Conservation (phyloP, 2,888 invertebrate species). For the Schizotus pectinicornis region DNA sequence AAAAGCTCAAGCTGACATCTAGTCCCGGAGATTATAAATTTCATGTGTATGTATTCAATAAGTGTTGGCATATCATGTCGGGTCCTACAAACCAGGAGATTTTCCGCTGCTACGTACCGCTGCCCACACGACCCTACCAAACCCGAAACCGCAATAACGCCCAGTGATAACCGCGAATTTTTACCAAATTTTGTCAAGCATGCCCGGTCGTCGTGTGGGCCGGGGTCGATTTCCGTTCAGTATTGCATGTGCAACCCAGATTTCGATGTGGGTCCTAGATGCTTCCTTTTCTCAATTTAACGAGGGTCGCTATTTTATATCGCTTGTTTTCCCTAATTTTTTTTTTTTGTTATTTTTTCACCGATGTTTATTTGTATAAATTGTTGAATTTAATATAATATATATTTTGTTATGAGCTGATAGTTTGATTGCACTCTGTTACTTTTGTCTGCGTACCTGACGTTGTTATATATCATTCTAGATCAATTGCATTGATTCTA, state of each 20-base stretch:
- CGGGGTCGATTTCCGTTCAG: conserved; percentile 45
- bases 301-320: conserved; percentile 49
- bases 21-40: conserved; percentile 53
- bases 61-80: conserved; percentile 58
- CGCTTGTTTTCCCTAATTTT: conserved; percentile 49
- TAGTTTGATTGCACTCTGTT: conserved; percentile 50
- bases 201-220: conserved; percentile 35
- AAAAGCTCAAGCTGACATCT: conserved; percentile 60
- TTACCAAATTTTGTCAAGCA: conserved; percentile 29
- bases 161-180: not conserved
- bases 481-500: conserved; percentile 36
- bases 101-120: not conserved
- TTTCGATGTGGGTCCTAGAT: conserved; percentile 52
- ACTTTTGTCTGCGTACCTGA: conserved; percentile 51
- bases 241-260: conserved; percentile 50
- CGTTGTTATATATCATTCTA: conserved; percentile 47
- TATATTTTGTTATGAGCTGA: conserved; percentile 62
- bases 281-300: conserved; percentile 50
- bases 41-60: conserved; percentile 40
- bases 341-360: conserved; percentile 56
- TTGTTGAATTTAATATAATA: conserved; percentile 65
- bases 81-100: conserved; percentile 44
- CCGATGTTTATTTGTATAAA: conserved; percentile 57
- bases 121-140: conserved; percentile 6
- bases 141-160: conserved; percentile 21